phyloP scores from a whole-genome alignment of 2,113 vertebrate species.

The Mesitornis unicolor region DNA sequence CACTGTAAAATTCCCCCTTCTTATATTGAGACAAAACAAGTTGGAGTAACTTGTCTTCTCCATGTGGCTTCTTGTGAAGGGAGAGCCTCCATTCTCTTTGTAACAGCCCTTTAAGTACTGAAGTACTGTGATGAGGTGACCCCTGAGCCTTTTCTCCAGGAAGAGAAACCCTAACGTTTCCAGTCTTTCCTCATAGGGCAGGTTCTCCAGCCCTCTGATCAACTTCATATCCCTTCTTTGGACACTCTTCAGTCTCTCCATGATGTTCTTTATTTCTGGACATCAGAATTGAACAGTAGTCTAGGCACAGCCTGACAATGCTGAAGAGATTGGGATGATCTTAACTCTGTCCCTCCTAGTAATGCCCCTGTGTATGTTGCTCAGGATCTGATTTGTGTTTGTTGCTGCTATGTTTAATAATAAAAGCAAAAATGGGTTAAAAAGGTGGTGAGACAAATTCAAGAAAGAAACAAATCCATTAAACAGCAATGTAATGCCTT shows the following conservation, averaged over 20 bases:
- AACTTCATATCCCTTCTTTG: background rate
- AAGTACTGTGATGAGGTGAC: background rate
- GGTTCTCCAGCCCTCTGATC: background rate
- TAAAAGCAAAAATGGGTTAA: background rate
- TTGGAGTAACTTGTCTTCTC: background rate
- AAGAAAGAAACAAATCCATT: background rate
- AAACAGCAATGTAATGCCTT: background rate
- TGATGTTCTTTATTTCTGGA: background rate
- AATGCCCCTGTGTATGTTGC: background rate
- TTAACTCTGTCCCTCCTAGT: background rate
- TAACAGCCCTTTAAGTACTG: background rate
- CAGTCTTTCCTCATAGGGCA: background rate
- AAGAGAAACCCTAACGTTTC: background rate
- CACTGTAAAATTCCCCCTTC: background rate
- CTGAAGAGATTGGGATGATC: background rate
- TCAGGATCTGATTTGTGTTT: background rate
- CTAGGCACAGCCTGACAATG: background rate
- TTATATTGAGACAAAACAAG: background rate
- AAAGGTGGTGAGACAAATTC: background rate
- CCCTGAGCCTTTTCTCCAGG: background rate
- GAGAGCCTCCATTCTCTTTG: background rate
- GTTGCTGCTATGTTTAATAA: background rate
- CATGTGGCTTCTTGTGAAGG: background rate
- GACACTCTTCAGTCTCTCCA: background rate
- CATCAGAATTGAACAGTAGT: background rate